Conservation (phyloP, 2,888 invertebrate genomes). For the Crossocerus cetratus region DNA sequence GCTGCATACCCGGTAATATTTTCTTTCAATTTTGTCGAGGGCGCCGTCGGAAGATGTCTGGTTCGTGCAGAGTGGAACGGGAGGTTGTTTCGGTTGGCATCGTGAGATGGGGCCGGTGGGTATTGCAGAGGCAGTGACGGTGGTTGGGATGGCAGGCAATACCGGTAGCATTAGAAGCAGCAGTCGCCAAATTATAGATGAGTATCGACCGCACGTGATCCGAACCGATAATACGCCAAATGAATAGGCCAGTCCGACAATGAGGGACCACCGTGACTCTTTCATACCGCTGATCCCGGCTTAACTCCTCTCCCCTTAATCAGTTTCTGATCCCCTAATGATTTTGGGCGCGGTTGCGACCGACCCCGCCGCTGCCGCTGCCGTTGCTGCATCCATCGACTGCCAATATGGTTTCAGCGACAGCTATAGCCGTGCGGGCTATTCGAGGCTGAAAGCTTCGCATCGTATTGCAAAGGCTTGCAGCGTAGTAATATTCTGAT, state of each 20-base stretch:
- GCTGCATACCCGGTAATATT: conserved; percentile 56
- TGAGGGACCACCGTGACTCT: conserved; percentile 72
- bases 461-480: conserved; percentile 31
- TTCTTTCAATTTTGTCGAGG: conserved; percentile 67
- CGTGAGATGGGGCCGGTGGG: conserved; percentile 13
- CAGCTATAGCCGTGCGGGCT: conserved; percentile 28
- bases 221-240: conserved; percentile 71
- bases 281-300: conserved; percentile 64
- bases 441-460: conserved; percentile 34
- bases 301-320: conserved; percentile 68
- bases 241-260: conserved; percentile 71
- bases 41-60: not conserved
- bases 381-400: conserved; percentile 22
- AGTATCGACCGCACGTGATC: conserved; percentile 73
- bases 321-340: conserved; percentile 74
- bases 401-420: conserved; percentile 29
- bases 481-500: not conserved
- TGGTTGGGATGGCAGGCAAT: not conserved
- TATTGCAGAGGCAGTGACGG: conserved; percentile 12
- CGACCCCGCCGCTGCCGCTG: conserved; percentile 11
- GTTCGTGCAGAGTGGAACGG: conserved; percentile 44
- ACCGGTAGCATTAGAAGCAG: conserved; percentile 31
- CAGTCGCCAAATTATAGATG: conserved; percentile 71
- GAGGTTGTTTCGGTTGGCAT: conserved; percentile 34
- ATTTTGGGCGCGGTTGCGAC: conserved; percentile 66